Base-by-base conservation (phyloP, 2,888 invertebrate genomes). In the Caenorhabditis auriculariae region DNA sequence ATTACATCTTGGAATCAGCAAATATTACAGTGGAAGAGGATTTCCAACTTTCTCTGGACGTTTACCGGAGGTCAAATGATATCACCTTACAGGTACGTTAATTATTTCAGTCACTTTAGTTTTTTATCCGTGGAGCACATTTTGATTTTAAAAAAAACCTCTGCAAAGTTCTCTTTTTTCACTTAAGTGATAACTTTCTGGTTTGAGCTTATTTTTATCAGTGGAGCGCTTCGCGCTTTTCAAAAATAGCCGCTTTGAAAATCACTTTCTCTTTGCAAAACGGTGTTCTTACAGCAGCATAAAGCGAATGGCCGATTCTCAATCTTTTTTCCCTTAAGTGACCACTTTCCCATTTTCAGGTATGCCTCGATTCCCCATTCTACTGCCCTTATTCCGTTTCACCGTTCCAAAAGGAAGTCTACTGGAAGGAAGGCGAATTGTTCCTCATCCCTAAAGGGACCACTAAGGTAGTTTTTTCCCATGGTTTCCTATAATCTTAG, bases 11-110 rank as follows among this genome's bases (percentile, higher is more conserved):
- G 23, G 74, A 75, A 38, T 76, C 76, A 3, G 65, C 74, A 4
- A 50, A 57, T 35, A 58, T 76, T 27, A 49, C 55, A 9, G 53
- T 72, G 2, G 57, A 64, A n/a, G 69, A 63, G 12, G 71, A 75
- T 43, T 54, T 73, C 15, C 48, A 60, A 6, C 48, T 76, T 23
- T 38, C 45, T 6, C 68, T 76, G 51, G 76, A 76, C 46, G 48
- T 76, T 23, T 76, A 75, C 54, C 60, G 74, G 39, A 58, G 74
- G 38, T 70, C 74, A 21, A 75, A 70, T 41, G 75, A 76, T 26
- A 76, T 76, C 17, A 66, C 69, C 3, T 60, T 76, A 17, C 76
- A 74, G 56, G 69, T 62, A 15, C n/a, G 41, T 29, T 9, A 4
- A 15, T n/a, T 9, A 39, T 32, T 21, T 7, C 23, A 27, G 35